Evolutionary conservation across 2,113 vertebrate genomes (phyloP).

Genomic region (Periophthalmodon schlosseri): DNA sequence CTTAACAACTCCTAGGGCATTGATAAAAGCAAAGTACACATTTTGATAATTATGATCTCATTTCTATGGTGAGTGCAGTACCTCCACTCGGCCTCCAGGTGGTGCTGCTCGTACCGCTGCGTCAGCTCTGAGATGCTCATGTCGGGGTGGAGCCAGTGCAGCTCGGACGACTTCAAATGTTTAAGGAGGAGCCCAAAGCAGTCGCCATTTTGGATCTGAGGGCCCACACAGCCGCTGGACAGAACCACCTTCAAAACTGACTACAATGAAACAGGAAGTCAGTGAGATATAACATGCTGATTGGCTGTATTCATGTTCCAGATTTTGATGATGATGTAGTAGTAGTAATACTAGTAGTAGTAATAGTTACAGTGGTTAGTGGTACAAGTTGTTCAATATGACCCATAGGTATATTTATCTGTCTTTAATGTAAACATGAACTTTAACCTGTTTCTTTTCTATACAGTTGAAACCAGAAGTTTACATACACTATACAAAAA

Average conservation of each 20-base stretch:
- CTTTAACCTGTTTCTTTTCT: too few species aligned
- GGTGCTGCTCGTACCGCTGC: constrained; percentile 87
- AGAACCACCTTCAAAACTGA: constrained; percentile 84
- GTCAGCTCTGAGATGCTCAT: constrained; percentile 85
- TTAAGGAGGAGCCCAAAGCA: constrained; percentile 91
- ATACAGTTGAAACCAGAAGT: too few species aligned
- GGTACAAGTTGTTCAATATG: too few species aligned
- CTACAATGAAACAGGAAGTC: constrained; percentile 58
- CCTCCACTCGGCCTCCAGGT: constrained; percentile 96
- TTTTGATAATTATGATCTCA: not conserved
- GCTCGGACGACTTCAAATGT: constrained; percentile 90
- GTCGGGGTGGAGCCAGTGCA: constrained; percentile 90
- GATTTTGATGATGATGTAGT: too few species aligned
- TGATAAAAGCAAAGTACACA: not conserved
- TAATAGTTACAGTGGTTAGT: too few species aligned
- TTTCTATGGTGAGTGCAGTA: not conserved
- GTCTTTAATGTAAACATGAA: too few species aligned
- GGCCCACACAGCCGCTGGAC: constrained; percentile 88
- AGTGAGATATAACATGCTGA: too few species aligned
- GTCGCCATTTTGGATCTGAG: constrained; percentile 79
- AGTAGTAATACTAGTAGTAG: too few species aligned
- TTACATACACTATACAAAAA: too few species aligned
- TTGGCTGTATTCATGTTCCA: too few species aligned
- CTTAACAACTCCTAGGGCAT: not conserved
- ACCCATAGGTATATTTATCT: too few species aligned